Base-by-base conservation (phyloP, 2,888 invertebrate genomes). In the Pterostichus niger region DNA sequence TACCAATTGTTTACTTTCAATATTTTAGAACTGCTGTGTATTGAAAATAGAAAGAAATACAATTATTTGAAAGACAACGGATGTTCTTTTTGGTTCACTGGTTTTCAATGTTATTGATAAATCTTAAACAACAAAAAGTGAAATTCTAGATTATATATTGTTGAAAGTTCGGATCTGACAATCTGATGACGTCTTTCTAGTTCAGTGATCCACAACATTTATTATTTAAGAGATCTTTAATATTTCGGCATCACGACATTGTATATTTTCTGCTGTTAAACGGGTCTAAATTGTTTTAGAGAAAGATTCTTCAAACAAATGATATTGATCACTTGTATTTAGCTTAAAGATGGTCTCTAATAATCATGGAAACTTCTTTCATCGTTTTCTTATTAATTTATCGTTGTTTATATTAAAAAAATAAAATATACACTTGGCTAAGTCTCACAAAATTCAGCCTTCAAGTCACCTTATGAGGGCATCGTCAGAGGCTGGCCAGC, bases 1-100 rank as follows among this genome's bases (percentile, higher is more conserved):
- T 24, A 31, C 59, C 59, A 11, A 9, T 64, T 64, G 33, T 64
- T 35, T 35, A 64, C 33, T 35, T 64, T 64, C 64, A 64, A 11
- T 11, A n/a, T 49, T 49, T 49, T 13, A 49, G 49, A 49, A 40
- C 5, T 40, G 40, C 5, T 49, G 24, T 2, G 24, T 2, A 24
- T 24, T 24, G 1, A 24, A 24, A 24, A 24, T 24, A 24, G 24
- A 49, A 49, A 64, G 64, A 64, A 35, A 33, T 33, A 49, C 3
- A 40, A 40, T 40, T 40, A 40, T 40, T 59, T 59, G 24, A 59
- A 24, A 59, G 31, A 10, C 31, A 17, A 2, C 17, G 59, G 59
- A 59, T 59, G 59, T 11, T 59, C 31, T 33, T 40, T 64, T n/a
- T 33, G 33, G 64, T 11, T 64, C 64, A 64, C 4, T 35, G 13